Base-by-base conservation (phyloP, 2,888 invertebrate genomes). In the Chalcosyrphus nemorum region DNA sequence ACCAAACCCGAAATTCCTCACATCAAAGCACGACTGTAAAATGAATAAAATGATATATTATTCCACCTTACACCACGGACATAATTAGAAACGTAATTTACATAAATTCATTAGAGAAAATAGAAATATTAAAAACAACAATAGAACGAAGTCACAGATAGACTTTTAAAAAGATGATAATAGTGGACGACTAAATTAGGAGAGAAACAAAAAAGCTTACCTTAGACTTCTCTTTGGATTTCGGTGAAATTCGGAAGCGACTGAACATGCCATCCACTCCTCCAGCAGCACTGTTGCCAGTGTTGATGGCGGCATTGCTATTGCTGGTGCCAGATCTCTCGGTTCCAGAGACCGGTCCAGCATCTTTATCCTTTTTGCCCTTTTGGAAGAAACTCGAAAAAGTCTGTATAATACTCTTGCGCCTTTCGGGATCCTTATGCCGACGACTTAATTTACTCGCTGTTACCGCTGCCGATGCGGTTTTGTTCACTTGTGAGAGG, bases 331-430 rank as follows among this genome's bases (percentile, higher is more conserved):
- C 88, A 92, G 93, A 89, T 94, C 94, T 88, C 94, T 94, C 89
- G 95, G 94, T 89, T 89, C 96, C 95, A 91, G 95, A 96, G 76
- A 70, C n/a, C 29, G 41, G 75, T 41, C 56, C 68, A 70, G 95
- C 86, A 82, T 80, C 87, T 86, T 92, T 88, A 80, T 54, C 93
- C 92, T 87, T 94, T 94, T 86, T 93, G 87, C 95, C 94, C 90
- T 95, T 95, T 88, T 94, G 94, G 89, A 97, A 95, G 90, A 97
- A 95, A 90, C 95, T 96, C 15, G 96, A 95, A 84, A 97, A 94
- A 63, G 96, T 94, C 92, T 96, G 96, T 88, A 97, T 96, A 65
- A 97, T 94, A 91, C 96, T 96, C 88, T 95, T 96, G 81, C 96
- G 93, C 85, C 96, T 93, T 88, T 96, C 95, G 0, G 94, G 93